Base-by-base conservation (phyloP, 2,888 invertebrate species). In the Drosophila rellima region DNA sequence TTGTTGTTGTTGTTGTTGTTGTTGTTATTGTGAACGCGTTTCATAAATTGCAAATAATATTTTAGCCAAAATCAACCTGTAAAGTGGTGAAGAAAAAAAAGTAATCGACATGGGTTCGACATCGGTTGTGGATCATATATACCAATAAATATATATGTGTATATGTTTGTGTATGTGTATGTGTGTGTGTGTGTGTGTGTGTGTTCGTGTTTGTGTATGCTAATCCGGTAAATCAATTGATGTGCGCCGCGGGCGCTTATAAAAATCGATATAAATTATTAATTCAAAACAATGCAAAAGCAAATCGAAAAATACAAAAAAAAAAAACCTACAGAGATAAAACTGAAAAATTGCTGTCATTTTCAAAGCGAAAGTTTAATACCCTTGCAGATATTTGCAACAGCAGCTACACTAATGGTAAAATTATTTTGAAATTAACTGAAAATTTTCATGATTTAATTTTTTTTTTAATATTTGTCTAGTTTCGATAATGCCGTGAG, bases 171-270 rank as follows among this genome's bases (percentile, higher is more conserved):
- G 10, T 20, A 13, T 26, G 26, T 26, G 26, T 26, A 2, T 26
- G 0, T 26, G 26, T 48, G 17, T 62, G 37, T n/a, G 7, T 35
- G 6, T 48, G 23, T 37, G 37, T 62, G n/a, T 44, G 45, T 23
- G 33, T 54, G 10, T 51, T 6, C 51, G 42, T 64, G 13, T 64
- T 51, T 69, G 33, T 70, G 61, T 64, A 64, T 78, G 83, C 82
- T 83, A 89, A 83, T 89, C 83, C 76, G 86, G 79, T 79, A 88
- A 89, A 89, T 89, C 84, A 84, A 89, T 89, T 84, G 89, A 84
- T 89, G 90, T 84, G 71, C 73, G 88, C 84, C 84, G 88, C 89
- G 52, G 72, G 89, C 86, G 64, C 82, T 88, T 84, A 78, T 72
- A 88, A 85, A 89, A 89, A 84, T 70, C 89, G 80, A 82, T 88